Evolutionary conservation across 2,113 vertebrate genomes (phyloP).

Genomic region (Lonchura striata): DNA sequence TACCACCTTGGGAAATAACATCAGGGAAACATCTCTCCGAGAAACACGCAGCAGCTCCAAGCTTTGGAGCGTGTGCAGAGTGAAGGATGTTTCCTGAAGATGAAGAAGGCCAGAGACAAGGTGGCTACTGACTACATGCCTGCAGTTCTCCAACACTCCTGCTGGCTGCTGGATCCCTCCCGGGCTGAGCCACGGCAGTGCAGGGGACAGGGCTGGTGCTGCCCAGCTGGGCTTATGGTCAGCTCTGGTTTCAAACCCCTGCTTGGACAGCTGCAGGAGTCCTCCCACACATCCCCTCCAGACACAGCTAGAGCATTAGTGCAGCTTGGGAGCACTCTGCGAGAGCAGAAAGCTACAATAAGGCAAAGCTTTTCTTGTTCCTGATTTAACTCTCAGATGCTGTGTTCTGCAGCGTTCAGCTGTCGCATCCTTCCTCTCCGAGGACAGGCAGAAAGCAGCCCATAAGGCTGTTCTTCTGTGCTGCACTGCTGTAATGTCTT

Average conservation of each 20-base stretch:
- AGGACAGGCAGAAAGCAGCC: neutral
- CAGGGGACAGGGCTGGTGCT: neutral
- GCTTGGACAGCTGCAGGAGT: neutral
- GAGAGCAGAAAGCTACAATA: neutral
- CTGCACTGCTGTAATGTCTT: neutral
- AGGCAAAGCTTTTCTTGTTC: neutral
- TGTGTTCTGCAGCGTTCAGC: neutral
- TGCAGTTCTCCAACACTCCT: neutral
- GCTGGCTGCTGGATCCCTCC: neutral
- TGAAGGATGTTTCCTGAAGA: neutral
- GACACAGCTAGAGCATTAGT: neutral
- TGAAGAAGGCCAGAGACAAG: neutral
- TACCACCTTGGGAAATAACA: neutral
- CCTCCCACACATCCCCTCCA: neutral
- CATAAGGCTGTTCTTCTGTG: neutral
- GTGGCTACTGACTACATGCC: neutral
- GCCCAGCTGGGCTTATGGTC: neutral
- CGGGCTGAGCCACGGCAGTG: neutral
- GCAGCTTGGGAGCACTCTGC: rapidly evolving
- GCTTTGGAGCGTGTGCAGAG: neutral
- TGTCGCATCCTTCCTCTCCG: neutral
- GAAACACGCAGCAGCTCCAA: neutral
- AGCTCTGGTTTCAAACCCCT: neutral
- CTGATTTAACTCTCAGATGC: neutral
- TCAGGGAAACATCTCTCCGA: neutral